These are phyloP conservation scores for Cebidichthys violaceus DNA, from an alignment of 2,113 vertebrate species.

Conservation along the genomic window DNA sequence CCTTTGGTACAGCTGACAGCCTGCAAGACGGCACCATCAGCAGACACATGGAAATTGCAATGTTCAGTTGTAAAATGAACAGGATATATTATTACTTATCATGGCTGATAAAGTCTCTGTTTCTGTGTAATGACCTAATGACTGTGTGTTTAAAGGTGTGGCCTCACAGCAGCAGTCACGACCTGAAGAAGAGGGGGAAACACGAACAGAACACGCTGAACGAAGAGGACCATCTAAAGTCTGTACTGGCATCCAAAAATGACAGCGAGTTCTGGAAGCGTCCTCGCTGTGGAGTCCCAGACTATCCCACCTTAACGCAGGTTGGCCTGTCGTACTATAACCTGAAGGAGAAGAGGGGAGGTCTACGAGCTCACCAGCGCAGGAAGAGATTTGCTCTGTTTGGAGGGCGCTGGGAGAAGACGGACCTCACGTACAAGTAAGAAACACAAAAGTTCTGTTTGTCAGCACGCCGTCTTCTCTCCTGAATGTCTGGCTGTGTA, in stretches of 20 bases:
- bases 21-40: background rate
- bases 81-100: no score
- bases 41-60: background rate
- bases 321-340: background rate
- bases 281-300: slow-evolving; percentile 69
- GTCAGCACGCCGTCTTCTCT: background rate
- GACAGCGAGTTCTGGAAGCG: slow-evolving; percentile 48
- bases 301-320: slow-evolving; percentile 34
- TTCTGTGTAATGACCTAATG: background rate
- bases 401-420: slow-evolving; percentile 72
- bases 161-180: slow-evolving; percentile 30
- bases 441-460: slow-evolving; percentile 1
- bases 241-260: slow-evolving; percentile 19
- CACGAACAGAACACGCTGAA: slow-evolving; percentile 45
- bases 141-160: slow-evolving; percentile 41
- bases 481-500: background rate
- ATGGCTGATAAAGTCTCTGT: background rate
- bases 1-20: background rate
- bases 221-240: slow-evolving; percentile 23
- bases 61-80: background rate
- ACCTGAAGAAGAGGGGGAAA: slow-evolving; percentile 37
- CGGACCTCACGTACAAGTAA: slow-evolving; percentile 69
- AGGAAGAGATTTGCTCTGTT: slow-evolving; percentile 59
- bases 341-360: slow-evolving; percentile 38
- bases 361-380: slow-evolving; percentile 43